Evolutionary conservation across 2,797 vertebrate genomes (phyloP).

Genomic region (Pseudomugil tenellus): DNA sequence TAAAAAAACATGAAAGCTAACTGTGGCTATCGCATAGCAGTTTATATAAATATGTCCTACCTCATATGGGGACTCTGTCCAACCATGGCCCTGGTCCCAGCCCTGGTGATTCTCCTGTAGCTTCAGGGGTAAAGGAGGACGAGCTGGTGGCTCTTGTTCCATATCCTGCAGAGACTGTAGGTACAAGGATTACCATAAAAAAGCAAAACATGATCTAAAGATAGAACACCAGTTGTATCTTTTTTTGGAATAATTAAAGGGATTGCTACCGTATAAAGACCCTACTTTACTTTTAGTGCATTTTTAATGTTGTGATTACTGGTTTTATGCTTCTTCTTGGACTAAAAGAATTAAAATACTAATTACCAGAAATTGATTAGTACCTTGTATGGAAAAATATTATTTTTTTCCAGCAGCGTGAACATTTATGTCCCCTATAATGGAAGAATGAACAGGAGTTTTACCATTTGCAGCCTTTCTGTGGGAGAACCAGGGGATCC

Average conservation of each 20-base stretch:
- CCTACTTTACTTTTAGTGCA: neutral
- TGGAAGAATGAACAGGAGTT: constrained; percentile 17
- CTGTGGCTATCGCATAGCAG: neutral
- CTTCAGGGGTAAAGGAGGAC: constrained; percentile 80
- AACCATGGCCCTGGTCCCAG: constrained; percentile 49
- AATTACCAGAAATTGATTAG: constrained; percentile 15
- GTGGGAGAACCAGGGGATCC: constrained; percentile 70
- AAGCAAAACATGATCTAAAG: neutral
- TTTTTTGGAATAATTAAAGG: neutral
- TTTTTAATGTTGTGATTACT: neutral
- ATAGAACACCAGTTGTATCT: neutral
- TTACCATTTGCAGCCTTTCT: constrained; percentile 68
- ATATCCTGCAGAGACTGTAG: constrained; percentile 57
- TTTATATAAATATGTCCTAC: constrained; percentile 41
- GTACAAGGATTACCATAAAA: neutral
- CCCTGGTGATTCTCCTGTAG: constrained; percentile 61
- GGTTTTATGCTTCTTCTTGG: neutral
- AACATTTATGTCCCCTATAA: constrained; percentile 13
- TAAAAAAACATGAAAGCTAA: neutral
- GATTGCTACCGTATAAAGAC: neutral
- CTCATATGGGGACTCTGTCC: constrained; percentile 71
- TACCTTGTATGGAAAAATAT: constrained; percentile 22
- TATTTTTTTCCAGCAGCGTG: constrained; percentile 17
- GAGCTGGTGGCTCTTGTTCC: constrained; percentile 72
- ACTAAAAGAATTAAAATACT: constrained; percentile 6